Percentiles rank a stretch among this genome's conserved stretches.
Conservation (phyloP, 2,797 vertebrate genomes). For the Microchirus variegatus region DNA sequence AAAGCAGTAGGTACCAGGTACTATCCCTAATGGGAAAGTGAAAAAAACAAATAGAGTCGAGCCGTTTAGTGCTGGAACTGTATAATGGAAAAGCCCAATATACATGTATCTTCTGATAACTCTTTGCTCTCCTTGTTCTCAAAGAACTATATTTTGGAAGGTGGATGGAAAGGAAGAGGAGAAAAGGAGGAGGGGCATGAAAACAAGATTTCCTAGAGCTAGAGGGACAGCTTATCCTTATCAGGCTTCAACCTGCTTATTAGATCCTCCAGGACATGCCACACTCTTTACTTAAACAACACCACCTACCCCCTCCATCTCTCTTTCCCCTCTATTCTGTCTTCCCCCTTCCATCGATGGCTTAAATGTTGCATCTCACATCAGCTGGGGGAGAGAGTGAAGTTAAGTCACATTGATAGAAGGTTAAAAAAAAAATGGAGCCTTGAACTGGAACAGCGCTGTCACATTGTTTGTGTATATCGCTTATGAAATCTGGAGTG, state of each 20-base stretch:
- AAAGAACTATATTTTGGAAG: conserved; percentile 60
- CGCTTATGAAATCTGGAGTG: conserved; percentile 47
- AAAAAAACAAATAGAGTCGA: too few species aligned
- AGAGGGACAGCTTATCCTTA: conserved; percentile 84
- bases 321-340: conserved; percentile 45
- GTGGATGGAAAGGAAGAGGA: conserved; percentile 26
- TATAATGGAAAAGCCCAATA: too few species aligned
- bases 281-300: conserved; percentile 75
- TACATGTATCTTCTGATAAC: conserved; percentile 42
- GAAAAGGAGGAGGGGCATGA: conserved; percentile 38
- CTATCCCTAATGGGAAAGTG: too few species aligned
- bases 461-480: conserved; percentile 46
- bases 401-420: conserved; percentile 46
- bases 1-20: too few species aligned
- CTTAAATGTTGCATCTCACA: conserved; percentile 54
- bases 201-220: conserved; percentile 75
- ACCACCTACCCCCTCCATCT: conserved; percentile 60
- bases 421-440: conserved; percentile 45
- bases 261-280: conserved; percentile 80
- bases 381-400: conserved; percentile 37
- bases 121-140: conserved; percentile 51
- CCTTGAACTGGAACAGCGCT: conserved; percentile 35
- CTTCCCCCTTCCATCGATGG: conserved; percentile 51
- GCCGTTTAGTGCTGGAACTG: too few species aligned
- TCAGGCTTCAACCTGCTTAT: conserved; percentile 84